Percentiles rank a stretch among this genome's conserved stretches.
Conservation (phyloP, 2,113 vertebrate species). For the Uria lomvia region DNA sequence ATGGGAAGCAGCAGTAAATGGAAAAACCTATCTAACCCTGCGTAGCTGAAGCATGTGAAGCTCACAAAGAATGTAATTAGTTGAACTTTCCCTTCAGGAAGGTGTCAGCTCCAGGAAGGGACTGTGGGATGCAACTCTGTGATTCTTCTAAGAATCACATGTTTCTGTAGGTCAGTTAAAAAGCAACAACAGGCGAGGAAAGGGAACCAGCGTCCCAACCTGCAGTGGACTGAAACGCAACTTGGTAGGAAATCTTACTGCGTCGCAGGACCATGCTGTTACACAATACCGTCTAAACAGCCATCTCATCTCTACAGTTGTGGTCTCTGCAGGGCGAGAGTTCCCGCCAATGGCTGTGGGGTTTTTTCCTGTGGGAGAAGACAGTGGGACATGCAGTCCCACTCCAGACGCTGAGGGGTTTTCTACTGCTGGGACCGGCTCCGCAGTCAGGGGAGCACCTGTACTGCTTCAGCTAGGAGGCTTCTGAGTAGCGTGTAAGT, state of each 20-base stretch:
- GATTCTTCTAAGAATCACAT: accelerated
- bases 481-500: accelerated
- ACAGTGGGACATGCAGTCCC: accelerated
- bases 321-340: accelerated
- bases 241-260: not conserved
- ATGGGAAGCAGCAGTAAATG: not conserved
- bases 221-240: accelerated
- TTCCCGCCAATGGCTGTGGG: accelerated
- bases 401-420: accelerated
- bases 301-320: accelerated
- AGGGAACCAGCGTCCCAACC: no score
- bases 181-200: not conserved
- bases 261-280: accelerated
- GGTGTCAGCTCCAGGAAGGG: not conserved
- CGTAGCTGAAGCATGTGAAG: not conserved
- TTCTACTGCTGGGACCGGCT: not conserved
- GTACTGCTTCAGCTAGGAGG: not conserved
- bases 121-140: accelerated
- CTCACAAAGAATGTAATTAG: not conserved
- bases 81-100: not conserved
- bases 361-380: not conserved
- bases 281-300: no score
- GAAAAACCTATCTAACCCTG: not conserved
- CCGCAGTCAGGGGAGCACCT: not conserved
- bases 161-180: not conserved